phyloP scores from a whole-genome alignment of 2,888 invertebrate genomes.

The Drosophila longiperda region DNA sequence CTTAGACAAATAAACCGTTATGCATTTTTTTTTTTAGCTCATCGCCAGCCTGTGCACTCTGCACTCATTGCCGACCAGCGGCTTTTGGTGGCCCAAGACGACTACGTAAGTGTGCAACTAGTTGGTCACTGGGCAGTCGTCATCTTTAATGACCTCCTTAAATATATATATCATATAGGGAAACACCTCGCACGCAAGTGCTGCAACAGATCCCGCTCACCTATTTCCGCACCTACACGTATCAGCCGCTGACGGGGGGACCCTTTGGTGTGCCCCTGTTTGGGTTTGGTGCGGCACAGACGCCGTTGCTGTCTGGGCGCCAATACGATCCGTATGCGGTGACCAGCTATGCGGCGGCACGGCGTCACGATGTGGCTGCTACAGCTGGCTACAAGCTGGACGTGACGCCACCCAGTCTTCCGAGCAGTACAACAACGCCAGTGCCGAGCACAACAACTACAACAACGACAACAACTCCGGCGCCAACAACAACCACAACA shows the following conservation, averaged over 20 bases:
- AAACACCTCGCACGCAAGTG: constrained; percentile 61
- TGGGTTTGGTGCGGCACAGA: constrained; percentile 72
- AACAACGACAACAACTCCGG: constrained; percentile 50
- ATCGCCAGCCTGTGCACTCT: constrained; percentile 27
- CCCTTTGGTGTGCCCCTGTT: constrained; percentile 76
- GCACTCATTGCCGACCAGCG: constrained; percentile 32
- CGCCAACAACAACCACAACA: constrained; percentile 48
- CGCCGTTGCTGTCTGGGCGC: constrained; percentile 66
- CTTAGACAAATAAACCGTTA: background rate
- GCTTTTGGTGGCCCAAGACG: constrained; percentile 79
- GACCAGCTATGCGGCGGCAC: constrained; percentile 63
- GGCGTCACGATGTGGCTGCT: constrained; percentile 49
- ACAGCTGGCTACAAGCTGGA: constrained; percentile 37
- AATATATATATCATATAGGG: constrained; percentile 46
- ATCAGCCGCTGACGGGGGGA: constrained; percentile 79
- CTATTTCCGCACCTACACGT: constrained; percentile 84
- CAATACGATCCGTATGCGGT: constrained; percentile 73
- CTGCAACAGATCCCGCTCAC: constrained; percentile 83
- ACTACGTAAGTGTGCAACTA: constrained; percentile 72
- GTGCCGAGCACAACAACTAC: constrained; percentile 38
- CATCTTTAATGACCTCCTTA: background rate
- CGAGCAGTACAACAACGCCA: constrained; percentile 32
- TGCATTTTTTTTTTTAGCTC: constrained; percentile 46
- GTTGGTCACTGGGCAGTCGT: background rate
- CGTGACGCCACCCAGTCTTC: constrained; percentile 56